A percentile compares a stretch with the other conserved stretches of the same genome.
These are phyloP conservation scores for Cheiracanthium punctorium DNA, from an alignment of 2,888 invertebrate genomes.

Conservation along the genomic window DNA sequence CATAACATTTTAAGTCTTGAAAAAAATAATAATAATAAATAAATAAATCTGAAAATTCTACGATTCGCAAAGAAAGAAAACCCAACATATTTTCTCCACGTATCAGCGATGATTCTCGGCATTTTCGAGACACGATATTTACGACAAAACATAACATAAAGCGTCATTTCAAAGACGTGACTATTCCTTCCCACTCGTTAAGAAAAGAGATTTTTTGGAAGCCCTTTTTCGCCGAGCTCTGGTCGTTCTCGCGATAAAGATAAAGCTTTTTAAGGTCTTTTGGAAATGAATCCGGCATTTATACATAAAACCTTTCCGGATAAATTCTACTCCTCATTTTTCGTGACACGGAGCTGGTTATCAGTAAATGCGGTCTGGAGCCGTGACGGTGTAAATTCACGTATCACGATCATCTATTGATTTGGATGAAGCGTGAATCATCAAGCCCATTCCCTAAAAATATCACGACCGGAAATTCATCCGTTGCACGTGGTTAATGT, in stretches of 20 bases:
- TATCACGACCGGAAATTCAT: conserved; percentile 2
- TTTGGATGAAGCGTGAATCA: conserved; percentile 1
- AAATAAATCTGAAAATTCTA: too few species aligned
- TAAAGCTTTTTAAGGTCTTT: not conserved
- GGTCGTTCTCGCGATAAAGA: not conserved
- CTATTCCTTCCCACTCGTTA: not conserved
- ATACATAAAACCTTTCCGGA: not conserved
- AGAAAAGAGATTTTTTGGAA: too few species aligned
- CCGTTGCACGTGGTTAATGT: not conserved
- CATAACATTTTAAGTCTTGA: too few species aligned
- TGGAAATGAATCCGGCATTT: not conserved
- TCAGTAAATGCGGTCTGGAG: not conserved
- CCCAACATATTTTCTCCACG: not conserved
- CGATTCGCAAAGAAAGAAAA: too few species aligned
- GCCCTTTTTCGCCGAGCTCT: not conserved
- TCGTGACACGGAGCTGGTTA: not conserved
- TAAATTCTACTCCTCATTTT: not conserved
- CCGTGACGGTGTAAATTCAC: not conserved
- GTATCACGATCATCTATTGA: not conserved
- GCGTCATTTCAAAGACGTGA: not conserved
- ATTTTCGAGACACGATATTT: not conserved
- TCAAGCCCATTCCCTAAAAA: not conserved
- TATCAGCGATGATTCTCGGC: not conserved
- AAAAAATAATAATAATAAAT: too few species aligned
- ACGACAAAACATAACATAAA: not conserved